phyloP scores from a whole-genome alignment of 2,797 vertebrate genomes.

The Propithecus perrieri region DNA sequence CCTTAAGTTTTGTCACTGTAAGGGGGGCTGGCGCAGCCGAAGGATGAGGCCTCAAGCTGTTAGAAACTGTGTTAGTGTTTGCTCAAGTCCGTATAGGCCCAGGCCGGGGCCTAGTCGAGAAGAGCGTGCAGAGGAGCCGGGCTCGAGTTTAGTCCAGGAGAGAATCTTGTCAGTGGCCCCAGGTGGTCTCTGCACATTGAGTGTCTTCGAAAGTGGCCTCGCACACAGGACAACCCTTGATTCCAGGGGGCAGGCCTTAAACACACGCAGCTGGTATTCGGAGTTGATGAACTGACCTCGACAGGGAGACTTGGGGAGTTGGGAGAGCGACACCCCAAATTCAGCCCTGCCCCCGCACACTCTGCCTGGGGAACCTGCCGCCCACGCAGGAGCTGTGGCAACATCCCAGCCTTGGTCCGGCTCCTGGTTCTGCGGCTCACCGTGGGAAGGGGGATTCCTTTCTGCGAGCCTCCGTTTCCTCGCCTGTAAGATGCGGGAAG shows the following conservation, averaged over 20 bases:
- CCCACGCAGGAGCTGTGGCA: background rate
- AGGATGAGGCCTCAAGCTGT: background rate
- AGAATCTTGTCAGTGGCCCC: background rate
- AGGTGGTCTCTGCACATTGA: background rate
- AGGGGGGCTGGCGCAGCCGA: background rate
- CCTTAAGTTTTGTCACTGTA: background rate
- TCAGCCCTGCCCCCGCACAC: too few species aligned
- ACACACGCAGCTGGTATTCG: background rate
- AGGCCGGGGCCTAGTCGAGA: background rate
- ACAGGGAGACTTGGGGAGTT: background rate
- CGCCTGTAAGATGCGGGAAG: background rate
- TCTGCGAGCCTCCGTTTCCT: background rate
- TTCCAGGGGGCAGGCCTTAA: background rate
- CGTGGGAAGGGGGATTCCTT: background rate
- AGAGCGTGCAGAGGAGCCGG: background rate
- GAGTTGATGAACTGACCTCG: background rate
- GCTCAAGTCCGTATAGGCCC: background rate
- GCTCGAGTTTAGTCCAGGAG: background rate
- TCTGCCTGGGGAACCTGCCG: rapidly evolving
- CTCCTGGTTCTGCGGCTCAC: background rate
- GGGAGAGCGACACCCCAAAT: background rate
- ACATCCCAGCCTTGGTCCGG: background rate
- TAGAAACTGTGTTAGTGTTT: background rate
- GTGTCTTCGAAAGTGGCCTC: background rate
- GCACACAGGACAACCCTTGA: background rate